A percentile compares a stretch with the other conserved stretches of the same genome.
Conservation (phyloP, 2,888 invertebrate species). For the Nezara viridula region DNA sequence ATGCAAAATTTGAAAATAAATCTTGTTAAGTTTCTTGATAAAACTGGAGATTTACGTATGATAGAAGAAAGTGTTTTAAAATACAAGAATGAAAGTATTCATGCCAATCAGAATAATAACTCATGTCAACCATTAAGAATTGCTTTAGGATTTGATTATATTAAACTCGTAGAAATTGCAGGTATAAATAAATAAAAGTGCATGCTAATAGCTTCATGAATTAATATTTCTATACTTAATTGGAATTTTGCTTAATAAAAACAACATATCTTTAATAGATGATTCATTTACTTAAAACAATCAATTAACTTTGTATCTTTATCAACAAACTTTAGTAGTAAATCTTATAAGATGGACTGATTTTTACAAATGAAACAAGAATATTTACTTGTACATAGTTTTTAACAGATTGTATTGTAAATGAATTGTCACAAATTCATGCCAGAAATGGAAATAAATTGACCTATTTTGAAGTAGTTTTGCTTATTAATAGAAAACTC, state of each 20-base stretch:
- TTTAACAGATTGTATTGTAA: too few relatives aligned
- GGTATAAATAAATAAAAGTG: not conserved
- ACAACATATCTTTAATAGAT: not conserved
- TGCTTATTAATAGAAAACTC: too few relatives aligned
- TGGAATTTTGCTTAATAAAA: not conserved
- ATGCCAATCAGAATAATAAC: not conserved
- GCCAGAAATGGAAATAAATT: too few relatives aligned
- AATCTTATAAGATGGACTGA: not conserved
- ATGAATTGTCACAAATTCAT: too few relatives aligned
- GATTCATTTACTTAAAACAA: not conserved
- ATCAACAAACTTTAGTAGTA: not conserved
- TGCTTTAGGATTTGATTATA: conserved; percentile 37
- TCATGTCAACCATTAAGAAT: conserved; percentile 18
- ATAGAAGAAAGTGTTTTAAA: conserved; percentile 26
- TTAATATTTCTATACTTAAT: not conserved
- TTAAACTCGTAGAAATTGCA: conserved; percentile 1
- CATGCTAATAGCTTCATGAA: not conserved
- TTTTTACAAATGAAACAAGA: not conserved
- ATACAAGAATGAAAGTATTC: conserved; percentile 25
- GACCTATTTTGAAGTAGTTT: too few relatives aligned
- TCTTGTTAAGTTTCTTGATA: conserved; percentile 47
- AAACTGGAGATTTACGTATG: conserved; percentile 29
- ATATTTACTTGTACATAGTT: too few relatives aligned
- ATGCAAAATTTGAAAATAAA: conserved; percentile 17
- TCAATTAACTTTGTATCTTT: not conserved